Evolutionary conservation across 1,140 invertebrate genomes (phyloP).

Genomic region (Zaprionus taronus): DNA sequence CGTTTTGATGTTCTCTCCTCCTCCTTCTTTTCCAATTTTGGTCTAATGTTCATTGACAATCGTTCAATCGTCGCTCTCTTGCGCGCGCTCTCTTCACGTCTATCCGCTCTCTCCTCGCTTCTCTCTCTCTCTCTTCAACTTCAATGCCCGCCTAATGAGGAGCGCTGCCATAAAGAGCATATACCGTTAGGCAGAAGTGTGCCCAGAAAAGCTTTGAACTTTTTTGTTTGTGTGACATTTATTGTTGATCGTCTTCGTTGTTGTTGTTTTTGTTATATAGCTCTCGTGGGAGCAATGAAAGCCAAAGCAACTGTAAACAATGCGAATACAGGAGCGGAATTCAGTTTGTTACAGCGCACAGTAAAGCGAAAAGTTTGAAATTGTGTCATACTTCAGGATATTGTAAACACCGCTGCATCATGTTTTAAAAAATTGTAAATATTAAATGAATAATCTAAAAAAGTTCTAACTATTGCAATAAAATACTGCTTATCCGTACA

Average conservation of each 20-base stretch:
- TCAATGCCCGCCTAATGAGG: conserved; percentile 23
- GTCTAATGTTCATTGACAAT: conserved; percentile 42
- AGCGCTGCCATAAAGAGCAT: conserved; percentile 36
- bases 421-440: too few relatives aligned
- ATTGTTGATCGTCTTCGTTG: conserved; percentile 28
- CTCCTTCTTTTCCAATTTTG: conserved; percentile 3
- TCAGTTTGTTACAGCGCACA: background rate
- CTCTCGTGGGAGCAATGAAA: conserved; percentile 34
- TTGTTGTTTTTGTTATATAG: conserved; percentile 10
- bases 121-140: background rate
- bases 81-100: background rate
- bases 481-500: too few relatives aligned
- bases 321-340: conserved; percentile 22
- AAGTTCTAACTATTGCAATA: too few relatives aligned
- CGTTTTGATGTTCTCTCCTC: background rate
- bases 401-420: too few relatives aligned
- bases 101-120: too few relatives aligned
- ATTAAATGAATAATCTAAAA: too few relatives aligned
- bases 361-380: too few relatives aligned
- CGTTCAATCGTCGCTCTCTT: background rate
- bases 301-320: conserved; percentile 43
- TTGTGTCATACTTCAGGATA: too few relatives aligned
- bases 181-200: conserved; percentile 46
- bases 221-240: conserved; percentile 66
- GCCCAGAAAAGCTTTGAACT: conserved; percentile 47